A percentile compares a stretch with the other conserved stretches of the same genome.
Conservation (phyloP, 2,888 invertebrate genomes). For the Adela reaumurella region DNA sequence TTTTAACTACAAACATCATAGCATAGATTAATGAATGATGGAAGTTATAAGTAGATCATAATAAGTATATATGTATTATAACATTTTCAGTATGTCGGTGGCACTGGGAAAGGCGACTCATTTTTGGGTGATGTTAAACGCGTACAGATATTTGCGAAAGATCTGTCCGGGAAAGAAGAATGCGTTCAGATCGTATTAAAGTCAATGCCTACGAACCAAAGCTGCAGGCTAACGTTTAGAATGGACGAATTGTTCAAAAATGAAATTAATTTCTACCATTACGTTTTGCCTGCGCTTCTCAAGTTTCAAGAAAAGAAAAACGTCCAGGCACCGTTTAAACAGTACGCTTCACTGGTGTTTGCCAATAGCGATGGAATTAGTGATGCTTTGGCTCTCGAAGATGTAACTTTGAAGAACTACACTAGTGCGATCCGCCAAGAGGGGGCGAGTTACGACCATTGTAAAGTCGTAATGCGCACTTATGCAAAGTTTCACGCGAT, state of each 20-base stretch:
- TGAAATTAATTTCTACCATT: conserved; percentile 64
- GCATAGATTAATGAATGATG: conserved; percentile 6
- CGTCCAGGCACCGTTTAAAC: conserved; percentile 44
- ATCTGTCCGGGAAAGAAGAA: conserved; percentile 19
- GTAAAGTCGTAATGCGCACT: conserved; percentile 41
- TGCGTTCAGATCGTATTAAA: conserved; percentile 60
- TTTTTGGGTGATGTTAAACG: conserved; percentile 64
- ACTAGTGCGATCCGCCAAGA: conserved; percentile 39
- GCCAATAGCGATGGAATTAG: conserved; percentile 46
- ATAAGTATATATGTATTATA: conserved; percentile 5
- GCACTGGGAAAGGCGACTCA: conserved; percentile 63
- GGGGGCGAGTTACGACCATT: conserved; percentile 49
- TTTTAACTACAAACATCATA: conserved; percentile 6
- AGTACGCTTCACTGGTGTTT: conserved; percentile 45
- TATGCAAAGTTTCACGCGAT: conserved; percentile 59
- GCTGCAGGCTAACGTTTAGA: conserved; percentile 60
- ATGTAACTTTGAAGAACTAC: conserved; percentile 42
- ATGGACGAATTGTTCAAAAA: conserved; percentile 67
- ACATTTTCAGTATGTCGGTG: conserved; percentile 34
- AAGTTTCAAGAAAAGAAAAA: conserved; percentile 35
- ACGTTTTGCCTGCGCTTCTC: conserved; percentile 41
- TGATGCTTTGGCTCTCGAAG: conserved; percentile 56
- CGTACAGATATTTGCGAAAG: conserved; percentile 50
- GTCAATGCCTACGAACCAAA: conserved; percentile 61
- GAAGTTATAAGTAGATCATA: conserved; percentile 4